These are phyloP conservation scores for Alectura lathami DNA, from an alignment of 2,113 vertebrate species.

Conservation along the genomic window DNA sequence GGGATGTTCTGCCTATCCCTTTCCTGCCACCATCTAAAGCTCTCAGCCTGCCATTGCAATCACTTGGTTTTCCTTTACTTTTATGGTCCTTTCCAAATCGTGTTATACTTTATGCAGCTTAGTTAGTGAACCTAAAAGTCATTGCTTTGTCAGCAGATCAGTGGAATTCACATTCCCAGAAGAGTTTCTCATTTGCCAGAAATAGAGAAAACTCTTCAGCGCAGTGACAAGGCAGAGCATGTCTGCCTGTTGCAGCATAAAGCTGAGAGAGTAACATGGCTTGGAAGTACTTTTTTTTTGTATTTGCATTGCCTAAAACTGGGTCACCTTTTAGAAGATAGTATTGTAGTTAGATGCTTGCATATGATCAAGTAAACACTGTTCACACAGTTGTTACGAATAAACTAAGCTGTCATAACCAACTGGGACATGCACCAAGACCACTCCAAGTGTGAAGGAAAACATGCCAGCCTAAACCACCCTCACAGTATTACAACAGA, in stretches of 20 bases:
- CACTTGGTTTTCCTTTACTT: not conserved
- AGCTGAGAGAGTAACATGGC: not conserved
- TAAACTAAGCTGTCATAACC: constrained; percentile 5
- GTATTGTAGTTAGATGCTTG: not conserved
- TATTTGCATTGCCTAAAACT: not conserved
- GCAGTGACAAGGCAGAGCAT: not conserved
- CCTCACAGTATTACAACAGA: not conserved
- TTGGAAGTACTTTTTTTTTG: not conserved
- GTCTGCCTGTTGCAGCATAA: not conserved
- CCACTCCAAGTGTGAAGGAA: not conserved
- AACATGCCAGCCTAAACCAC: not conserved
- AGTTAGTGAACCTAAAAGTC: not conserved
- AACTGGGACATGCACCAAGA: not conserved
- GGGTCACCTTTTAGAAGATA: not conserved
- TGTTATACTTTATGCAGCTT: not conserved
- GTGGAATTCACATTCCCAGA: not conserved
- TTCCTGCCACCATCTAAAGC: not conserved
- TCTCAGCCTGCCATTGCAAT: not conserved
- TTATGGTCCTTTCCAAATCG: not conserved
- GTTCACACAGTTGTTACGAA: not conserved
- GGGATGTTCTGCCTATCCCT: not conserved
- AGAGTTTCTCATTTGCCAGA: not conserved
- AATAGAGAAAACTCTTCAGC: not conserved
- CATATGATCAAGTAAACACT: not conserved
- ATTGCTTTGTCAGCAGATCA: not conserved